Evolutionary conservation across 2,797 vertebrate genomes (phyloP).

Genomic region (Cyclopterus lumpus): DNA sequence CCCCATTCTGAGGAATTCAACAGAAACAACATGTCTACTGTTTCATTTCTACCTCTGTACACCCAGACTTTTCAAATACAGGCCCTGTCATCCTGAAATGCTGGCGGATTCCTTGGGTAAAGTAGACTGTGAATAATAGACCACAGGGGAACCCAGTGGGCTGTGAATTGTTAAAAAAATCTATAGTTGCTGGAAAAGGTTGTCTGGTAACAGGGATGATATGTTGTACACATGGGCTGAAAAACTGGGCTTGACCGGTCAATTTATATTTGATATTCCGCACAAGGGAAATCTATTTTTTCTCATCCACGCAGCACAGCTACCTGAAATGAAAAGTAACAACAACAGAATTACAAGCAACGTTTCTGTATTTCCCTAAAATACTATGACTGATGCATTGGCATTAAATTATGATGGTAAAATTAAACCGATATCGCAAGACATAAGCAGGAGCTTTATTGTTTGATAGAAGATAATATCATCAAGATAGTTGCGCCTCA

Average conservation of each 20-base stretch:
- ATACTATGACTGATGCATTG: not conserved
- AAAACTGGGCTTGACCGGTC: slow-evolving; percentile 4
- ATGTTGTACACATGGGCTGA: slow-evolving; percentile 12
- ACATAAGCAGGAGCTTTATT: not conserved
- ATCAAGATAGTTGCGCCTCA: not conserved
- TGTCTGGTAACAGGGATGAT: not conserved
- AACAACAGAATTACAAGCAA: not conserved
- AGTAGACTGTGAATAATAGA: slow-evolving; percentile 54
- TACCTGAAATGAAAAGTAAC: not conserved
- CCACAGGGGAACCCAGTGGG: slow-evolving; percentile 20
- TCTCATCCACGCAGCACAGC: not conserved
- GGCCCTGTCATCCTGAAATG: slow-evolving; percentile 14
- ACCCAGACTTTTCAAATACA: slow-evolving; percentile 17
- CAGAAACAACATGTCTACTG: slow-evolving; percentile 19
- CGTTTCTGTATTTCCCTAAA: not conserved
- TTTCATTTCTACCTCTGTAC: slow-evolving; percentile 11
- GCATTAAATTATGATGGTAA: not conserved
- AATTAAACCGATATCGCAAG: not conserved
- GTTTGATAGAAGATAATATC: not conserved
- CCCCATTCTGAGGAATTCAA: slow-evolving; percentile 18
- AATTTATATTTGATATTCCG: not conserved
- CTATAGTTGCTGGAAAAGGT: slow-evolving; percentile 21
- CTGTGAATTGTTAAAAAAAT: slow-evolving; percentile 27
- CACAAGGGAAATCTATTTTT: not conserved
- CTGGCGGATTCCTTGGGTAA: slow-evolving; percentile 13